Evolutionary conservation across 2,113 vertebrate genomes (phyloP).

Genomic region (Cyanocitta stelleri): DNA sequence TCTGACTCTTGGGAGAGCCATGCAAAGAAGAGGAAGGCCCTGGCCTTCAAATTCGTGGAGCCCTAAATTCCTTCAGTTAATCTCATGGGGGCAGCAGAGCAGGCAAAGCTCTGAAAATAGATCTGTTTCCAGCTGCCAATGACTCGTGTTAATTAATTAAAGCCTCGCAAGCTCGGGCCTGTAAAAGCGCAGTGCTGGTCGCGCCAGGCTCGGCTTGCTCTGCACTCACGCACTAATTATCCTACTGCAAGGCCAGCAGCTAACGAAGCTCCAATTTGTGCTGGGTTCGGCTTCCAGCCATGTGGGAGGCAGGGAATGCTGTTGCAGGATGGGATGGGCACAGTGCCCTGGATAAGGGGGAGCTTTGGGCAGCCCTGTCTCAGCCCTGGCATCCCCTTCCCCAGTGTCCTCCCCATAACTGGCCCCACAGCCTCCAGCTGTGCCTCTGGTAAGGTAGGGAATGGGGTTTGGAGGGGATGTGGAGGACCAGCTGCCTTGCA

Average conservation of each 20-base stretch:
- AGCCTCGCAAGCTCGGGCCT: slow-evolving; percentile 21
- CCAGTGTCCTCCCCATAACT: background rate
- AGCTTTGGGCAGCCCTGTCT: background rate
- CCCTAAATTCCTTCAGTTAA: slow-evolving; percentile 11
- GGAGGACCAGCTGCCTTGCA: rapidly evolving
- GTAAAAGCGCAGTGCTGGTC: background rate
- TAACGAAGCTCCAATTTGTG: background rate
- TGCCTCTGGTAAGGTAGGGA: background rate
- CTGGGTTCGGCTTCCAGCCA: background rate
- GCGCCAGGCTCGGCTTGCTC: background rate
- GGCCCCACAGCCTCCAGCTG: background rate
- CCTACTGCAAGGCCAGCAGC: slow-evolving; percentile 2
- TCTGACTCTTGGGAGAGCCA: background rate
- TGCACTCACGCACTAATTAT: slow-evolving; percentile 48
- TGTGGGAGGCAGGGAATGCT: background rate
- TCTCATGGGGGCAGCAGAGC: slow-evolving; percentile 36
- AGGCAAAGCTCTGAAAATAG: slow-evolving; percentile 25
- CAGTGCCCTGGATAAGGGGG: background rate
- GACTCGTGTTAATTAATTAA: slow-evolving; percentile 53
- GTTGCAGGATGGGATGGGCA: background rate
- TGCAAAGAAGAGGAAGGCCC: background rate
- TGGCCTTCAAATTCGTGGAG: background rate
- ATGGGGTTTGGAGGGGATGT: background rate
- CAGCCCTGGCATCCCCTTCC: background rate
- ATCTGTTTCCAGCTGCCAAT: slow-evolving; percentile 29